Base-by-base conservation (phyloP, 1,140 invertebrate genomes). In the Drosophila miranda region DNA sequence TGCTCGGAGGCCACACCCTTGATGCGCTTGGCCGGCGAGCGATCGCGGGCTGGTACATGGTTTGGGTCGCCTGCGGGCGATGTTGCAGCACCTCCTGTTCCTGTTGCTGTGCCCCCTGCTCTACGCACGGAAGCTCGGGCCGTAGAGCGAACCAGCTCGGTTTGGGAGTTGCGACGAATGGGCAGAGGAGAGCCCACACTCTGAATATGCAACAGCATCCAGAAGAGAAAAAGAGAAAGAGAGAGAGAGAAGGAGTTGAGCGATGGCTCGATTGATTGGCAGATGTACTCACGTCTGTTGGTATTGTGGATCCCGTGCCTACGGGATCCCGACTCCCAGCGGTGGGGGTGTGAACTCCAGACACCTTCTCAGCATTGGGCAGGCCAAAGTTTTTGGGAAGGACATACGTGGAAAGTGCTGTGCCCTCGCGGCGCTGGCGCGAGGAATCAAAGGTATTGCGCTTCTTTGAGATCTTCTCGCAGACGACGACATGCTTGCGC, bases 361-460 rank as follows among this genome's bases (percentile, higher is more conserved):
- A 57, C 1, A 73, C 61, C 21, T 75, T 86, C 41, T 75, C 71
- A 6, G 88, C 72, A 58, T 88, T 79, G 68, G 93, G 93, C 56
- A 93, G 90, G 72, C 93, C 92, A 87, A 93, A 93, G 89, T 93
- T 93, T 89, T 93, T 93, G 90, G 93, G 93, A 80, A 93, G 90
- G 80, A 92, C 93, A 83, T 93, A 92, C 81, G 92, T 93, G 71
- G 93, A 92, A 13, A 93, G 92, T 11, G 95, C 94, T 4, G 95
- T 95, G 59, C 96, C 96, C 88, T 95, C 94, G 5, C 96, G 94
- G 56, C 97, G 92, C 89, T 97, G 96, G 78, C 96, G 95, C 0
- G 95, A 93, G 3, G 96, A 97, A 90, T 98, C 96, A 92, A 98
- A 98, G 2, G 95, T 93, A 88, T 96, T 97, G 44, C 97, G 92